Base-by-base conservation (phyloP, 2,888 invertebrate genomes). In the Psylliodes chrysocephalus region DNA sequence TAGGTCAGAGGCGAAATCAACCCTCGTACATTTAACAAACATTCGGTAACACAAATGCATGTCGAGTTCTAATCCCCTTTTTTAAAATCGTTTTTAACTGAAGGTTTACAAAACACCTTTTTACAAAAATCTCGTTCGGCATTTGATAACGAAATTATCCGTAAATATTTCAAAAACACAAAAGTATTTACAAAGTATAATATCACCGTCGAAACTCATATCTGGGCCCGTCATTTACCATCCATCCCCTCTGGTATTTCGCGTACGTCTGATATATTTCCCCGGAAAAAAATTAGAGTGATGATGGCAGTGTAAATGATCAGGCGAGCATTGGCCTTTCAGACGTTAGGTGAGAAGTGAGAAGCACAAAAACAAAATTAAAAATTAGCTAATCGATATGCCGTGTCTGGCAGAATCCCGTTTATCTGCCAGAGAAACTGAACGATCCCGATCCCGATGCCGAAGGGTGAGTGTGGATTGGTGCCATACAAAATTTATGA, bases 311-410 rank as follows among this genome's bases (percentile, higher is more conserved):
- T 40, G 46, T 17, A 46, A 46, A 46, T 46, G 46, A 46, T 46
- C 25, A 46, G 44, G 46, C 57, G 49, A 49, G 22, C 59, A 49
- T 49, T 51, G 59, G 59, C 64, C 60, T 60, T 64, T 56, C 60
- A 64, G 64, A 64, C 55, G 65, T 47, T 55, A 60, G 60, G 52
- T 42, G 53, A 52, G 61, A 64, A 60, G 56, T 60, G 61, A 61
- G 61, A 57, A 65, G 62, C 30, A 57, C 62, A 62, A 62, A 66
- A 61, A 66, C 65, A 59, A 62, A 62, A 66, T 66, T 66, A 59
- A 62, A 64, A 66, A 62, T 66, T 57, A 57, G 61, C 65, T 61
- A 66, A 66, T 66, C 65, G 61, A 66, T 66, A 62, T 59, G 47
- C 61, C 62, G 56, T 64, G 64, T 64, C 64, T 64, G 64, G 64